These are phyloP conservation scores for Enteromius mattozi DNA, from an alignment of 2,797 vertebrate species.

Conservation along the genomic window DNA sequence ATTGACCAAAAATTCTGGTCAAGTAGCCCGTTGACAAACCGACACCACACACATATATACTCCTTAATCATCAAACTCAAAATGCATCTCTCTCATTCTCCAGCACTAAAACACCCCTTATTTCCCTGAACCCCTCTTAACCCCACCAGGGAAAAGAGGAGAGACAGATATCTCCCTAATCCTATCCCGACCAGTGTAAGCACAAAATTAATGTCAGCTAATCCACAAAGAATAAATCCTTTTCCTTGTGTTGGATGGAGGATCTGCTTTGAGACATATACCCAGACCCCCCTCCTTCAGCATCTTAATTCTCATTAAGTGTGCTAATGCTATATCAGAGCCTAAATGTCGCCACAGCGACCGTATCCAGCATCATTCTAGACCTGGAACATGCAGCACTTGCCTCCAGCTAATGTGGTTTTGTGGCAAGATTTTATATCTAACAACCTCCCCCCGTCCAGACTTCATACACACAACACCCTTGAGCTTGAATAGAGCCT, in stretches of 20 bases:
- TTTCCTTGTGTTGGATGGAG: constrained; percentile 69
- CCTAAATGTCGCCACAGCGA: constrained; percentile 74
- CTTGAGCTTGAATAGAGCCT: constrained; percentile 33
- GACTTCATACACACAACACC: constrained; percentile 24
- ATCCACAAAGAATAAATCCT: constrained; percentile 85
- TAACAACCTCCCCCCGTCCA: constrained; percentile 19
- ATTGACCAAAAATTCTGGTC: no score
- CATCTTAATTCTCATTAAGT: constrained; percentile 83
- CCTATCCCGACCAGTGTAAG: constrained; percentile 81
- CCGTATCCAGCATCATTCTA: constrained; percentile 63
- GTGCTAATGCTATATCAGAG: constrained; percentile 82
- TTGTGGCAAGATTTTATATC: constrained; percentile 38
- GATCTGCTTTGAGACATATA: constrained; percentile 56
- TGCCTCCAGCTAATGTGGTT: constrained; percentile 38
- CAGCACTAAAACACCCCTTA: neutral
- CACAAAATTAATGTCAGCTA: constrained; percentile 85
- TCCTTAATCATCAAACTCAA: constrained; percentile 46
- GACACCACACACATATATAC: constrained; percentile 62
- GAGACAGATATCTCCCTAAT: constrained; percentile 82
- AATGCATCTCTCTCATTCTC: constrained; percentile 50
- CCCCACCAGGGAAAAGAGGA: constrained; percentile 67
- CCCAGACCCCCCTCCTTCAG: constrained; percentile 70
- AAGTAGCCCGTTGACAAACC: constrained; percentile 69
- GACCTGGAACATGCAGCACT: constrained; percentile 28
- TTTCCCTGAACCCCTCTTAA: constrained; percentile 58